phyloP scores from a whole-genome alignment of 2,888 invertebrate species.

The Cryptocheilus praepositus region DNA sequence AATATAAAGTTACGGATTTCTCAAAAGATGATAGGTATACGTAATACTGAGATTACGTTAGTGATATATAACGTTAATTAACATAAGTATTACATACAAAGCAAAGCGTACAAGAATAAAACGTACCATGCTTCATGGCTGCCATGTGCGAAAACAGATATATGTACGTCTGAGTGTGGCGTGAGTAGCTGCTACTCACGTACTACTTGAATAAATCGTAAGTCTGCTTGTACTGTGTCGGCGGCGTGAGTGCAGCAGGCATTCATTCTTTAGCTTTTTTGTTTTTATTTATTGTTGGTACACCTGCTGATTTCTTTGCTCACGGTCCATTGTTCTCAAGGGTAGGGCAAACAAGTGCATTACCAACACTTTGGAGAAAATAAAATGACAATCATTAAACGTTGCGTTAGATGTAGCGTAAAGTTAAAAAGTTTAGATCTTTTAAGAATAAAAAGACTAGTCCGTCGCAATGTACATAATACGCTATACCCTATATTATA shows the following conservation, averaged over 20 bases:
- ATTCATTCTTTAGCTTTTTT: slow-evolving; percentile 72
- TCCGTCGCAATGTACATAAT: too few relatives aligned
- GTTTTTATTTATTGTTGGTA: slow-evolving; percentile 63
- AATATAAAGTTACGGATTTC: too few relatives aligned
- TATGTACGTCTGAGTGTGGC: slow-evolving; percentile 65
- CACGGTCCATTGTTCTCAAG: slow-evolving; percentile 69
- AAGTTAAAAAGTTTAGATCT: too few relatives aligned
- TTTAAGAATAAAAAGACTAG: too few relatives aligned
- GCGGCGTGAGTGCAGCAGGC: slow-evolving; percentile 68
- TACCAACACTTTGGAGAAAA: slow-evolving; percentile 68
- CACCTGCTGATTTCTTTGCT: slow-evolving; percentile 68
- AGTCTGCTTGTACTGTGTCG: slow-evolving; percentile 70
- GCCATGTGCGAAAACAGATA: slow-evolving; percentile 75
- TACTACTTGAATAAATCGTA: slow-evolving; percentile 68
- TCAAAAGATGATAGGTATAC: background rate
- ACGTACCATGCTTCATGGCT: slow-evolving; percentile 77
- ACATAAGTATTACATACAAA: slow-evolving; percentile 43
- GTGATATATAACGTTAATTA: too few relatives aligned
- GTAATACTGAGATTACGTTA: background rate
- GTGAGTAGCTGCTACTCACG: slow-evolving; percentile 69
- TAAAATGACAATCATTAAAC: slow-evolving; percentile 54
- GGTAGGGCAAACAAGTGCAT: slow-evolving; percentile 70
- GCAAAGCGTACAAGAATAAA: slow-evolving; percentile 63
- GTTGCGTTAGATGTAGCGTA: too few relatives aligned
- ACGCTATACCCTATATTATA: too few relatives aligned